Evolutionary conservation across 2,113 vertebrate genomes (phyloP).

Genomic region (Ptilorrhoa leucosticta): DNA sequence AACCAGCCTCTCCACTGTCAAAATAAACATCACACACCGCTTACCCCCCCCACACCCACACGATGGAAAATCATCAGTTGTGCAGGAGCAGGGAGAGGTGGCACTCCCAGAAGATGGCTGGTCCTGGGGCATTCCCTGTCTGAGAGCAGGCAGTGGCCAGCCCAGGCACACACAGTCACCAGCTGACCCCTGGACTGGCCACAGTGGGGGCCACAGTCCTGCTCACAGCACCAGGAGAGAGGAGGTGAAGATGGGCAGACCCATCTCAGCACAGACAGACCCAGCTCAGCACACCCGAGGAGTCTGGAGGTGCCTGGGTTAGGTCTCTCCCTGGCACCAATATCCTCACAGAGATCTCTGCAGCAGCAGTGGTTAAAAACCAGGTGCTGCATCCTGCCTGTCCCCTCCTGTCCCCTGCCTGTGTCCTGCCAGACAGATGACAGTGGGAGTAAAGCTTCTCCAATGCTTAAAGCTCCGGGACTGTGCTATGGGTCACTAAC

Average conservation of each 20-base stretch:
- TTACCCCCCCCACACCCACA: neutral
- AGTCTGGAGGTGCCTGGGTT: fast-evolving
- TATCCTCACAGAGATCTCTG: neutral
- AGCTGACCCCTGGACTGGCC: neutral
- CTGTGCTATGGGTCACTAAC: neutral
- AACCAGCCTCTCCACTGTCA: neutral
- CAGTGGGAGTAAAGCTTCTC: neutral
- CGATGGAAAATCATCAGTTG: neutral
- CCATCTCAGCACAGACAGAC: fast-evolving
- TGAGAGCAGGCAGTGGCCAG: neutral
- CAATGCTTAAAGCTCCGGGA: fast-evolving
- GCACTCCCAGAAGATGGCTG: neutral
- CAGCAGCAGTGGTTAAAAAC: neutral
- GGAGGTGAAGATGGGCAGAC: neutral
- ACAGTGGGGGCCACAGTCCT: fast-evolving
- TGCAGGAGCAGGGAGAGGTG: neutral
- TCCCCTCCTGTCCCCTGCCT: neutral
- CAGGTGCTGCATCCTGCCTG: neutral
- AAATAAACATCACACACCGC: neutral
- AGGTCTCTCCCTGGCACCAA: fast-evolving
- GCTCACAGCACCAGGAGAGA: fast-evolving
- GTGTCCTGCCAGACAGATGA: neutral
- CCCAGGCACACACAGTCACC: neutral
- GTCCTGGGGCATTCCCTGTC: neutral
- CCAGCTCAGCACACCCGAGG: neutral